Evolutionary conservation across 2,888 invertebrate species (phyloP), one percentile per base, ranked within the genome.

Genomic region (Amphipyra tragopoginis): DNA sequence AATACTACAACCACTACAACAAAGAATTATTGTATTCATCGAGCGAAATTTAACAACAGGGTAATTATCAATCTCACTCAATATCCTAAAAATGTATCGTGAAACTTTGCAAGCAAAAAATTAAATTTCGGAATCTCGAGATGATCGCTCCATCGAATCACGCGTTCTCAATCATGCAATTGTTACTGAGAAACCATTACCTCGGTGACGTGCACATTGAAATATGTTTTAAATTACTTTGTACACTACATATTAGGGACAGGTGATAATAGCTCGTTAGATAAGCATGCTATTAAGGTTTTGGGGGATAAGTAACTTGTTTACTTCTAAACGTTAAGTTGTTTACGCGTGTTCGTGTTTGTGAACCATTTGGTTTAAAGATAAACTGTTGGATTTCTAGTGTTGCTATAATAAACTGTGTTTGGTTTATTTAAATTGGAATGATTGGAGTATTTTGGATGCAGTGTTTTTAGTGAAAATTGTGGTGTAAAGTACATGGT

Each of bases 261-360:
- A 85, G 15, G 65, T 78, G 91, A 92, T 93, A 91, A 90, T 81
- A 77, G 71, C 80, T 84, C 86, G 83, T 93, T 92, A 93, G 92
- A 90, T 91, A 93, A 93, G 85, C 84, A 89, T 82, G 85, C 89
- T 87, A 91, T 93, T 93, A 92, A 85, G 85, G 85, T 79, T 80
- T 67, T 81, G 72, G 72, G 82, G 81, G 82, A 79, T 74, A 78
- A n/a, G 75, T 65, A 64, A 61, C 55, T 55, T 69, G 67, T 75
- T 77, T 61, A 71, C 75, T 75, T 72, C 11, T 42, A 36, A 48
- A 52, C 38, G 5, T 47, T 42, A 40, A 40, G 47, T 49, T 47
- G 47, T 51, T 36, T 39, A 48, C 43, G 47, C 56, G 44, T 50
- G 48, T 51, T 55, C n/a, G 38, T 53, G 42, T 29, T 65, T 56